Evolutionary conservation across 1,140 invertebrate species (phyloP).

Genomic region (Camponotus vicinus): DNA sequence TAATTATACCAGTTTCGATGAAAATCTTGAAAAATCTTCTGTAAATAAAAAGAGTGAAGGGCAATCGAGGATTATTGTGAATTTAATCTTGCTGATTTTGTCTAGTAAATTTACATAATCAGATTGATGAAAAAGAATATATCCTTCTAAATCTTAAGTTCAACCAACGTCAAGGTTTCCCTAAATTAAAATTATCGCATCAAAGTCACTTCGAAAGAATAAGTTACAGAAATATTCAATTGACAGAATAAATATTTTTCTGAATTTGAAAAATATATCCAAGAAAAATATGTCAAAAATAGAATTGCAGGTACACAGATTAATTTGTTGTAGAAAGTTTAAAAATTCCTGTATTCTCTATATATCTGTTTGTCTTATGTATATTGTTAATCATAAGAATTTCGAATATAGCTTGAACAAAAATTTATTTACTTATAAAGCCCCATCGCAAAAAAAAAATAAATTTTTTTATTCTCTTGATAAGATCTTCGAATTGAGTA

Average conservation of each 20-base stretch:
- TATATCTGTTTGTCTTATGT: too few species aligned
- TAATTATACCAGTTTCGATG: not conserved
- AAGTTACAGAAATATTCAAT: slow-evolving; percentile 20
- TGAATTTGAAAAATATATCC: not conserved
- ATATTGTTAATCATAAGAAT: not conserved
- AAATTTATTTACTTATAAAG: not conserved
- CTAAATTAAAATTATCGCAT: slow-evolving; percentile 63
- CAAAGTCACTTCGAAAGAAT: not conserved
- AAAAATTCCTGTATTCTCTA: slow-evolving; percentile 20
- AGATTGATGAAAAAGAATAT: not conserved
- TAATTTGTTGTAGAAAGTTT: slow-evolving; percentile 50
- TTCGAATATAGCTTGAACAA: not conserved
- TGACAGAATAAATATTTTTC: slow-evolving; percentile 7
- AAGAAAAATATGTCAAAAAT: not conserved
- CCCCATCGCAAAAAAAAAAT: not conserved
- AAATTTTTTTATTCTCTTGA: slow-evolving; percentile 11
- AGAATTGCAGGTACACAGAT: slow-evolving; percentile 29
- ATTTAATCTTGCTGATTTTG: not conserved
- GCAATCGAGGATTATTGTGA: not conserved
- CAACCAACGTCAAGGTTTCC: slow-evolving; percentile 50
- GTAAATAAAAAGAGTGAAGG: not conserved
- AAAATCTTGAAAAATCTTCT: not conserved
- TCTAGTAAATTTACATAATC: not conserved
- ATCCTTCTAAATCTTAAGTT: not conserved
- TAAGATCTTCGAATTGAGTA: slow-evolving; percentile 7